Base-by-base conservation (phyloP, 2,113 vertebrate species). In the Cacatua alba region DNA sequence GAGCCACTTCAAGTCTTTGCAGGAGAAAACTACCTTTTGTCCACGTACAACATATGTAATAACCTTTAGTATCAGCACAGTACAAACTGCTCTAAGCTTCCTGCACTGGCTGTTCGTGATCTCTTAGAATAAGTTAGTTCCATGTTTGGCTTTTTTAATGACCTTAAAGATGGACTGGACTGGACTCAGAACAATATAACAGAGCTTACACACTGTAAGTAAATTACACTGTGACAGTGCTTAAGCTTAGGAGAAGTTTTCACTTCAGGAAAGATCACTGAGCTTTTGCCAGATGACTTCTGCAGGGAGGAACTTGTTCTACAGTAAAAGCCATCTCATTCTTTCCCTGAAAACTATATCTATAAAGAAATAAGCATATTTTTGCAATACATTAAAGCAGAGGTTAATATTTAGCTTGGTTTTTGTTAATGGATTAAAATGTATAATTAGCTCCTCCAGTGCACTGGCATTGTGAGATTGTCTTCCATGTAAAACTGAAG, bases 21-120 rank as follows among this genome's bases (percentile, higher is more conserved):
- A 82, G 74, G 14, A 92, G 84, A 71, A 87, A 88, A 88, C 65
- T 24, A 59, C 57, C 57, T 59, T 35, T 35, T 59, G 81, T 78
- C 83, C 83, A 92, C 0, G 0, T 16, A 33, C 53, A 28, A 74
- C 1, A 0, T 4, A 55, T 2, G 0, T 6, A 44, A 65, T 6
- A 52, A 65, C 67, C 86, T 81, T 70, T 13, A 1, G 3, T 4
- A 5, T 1, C 15, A 93, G 8, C 86, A 25, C 1, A 5, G 16
- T 6, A 74, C 46, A 46, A 64, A 41, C 55, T 35, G 64, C 80
- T 77, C 72, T 51, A 39, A 15, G 1, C 11, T 23, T 49, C 62
- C 82, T 72, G 75, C 39, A 8, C 84, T 18, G 60, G 1, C 51
- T 79, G 24, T 20, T 78, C 25, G 13, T 3, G 0, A 5, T 17